phyloP scores from a whole-genome alignment of 1,140 invertebrate genomes.

The Drusus annulatus region DNA sequence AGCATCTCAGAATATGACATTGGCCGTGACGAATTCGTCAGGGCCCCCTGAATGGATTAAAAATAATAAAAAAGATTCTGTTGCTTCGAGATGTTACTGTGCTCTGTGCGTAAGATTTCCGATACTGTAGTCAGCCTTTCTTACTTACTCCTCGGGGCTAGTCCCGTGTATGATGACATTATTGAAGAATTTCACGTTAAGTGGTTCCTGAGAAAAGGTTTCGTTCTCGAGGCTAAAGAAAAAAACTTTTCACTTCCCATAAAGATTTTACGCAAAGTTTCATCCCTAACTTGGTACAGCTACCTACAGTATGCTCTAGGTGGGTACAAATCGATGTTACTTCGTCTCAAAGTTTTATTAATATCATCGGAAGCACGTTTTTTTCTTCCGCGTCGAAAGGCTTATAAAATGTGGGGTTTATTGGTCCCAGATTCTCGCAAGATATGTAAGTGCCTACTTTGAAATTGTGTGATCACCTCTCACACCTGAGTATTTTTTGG shows the following conservation, averaged over 20 bases:
- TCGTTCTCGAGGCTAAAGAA: neutral
- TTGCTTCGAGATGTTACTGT: neutral
- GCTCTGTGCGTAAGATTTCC: neutral
- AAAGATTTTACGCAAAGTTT: slow-evolving; percentile 21
- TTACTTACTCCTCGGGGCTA: neutral
- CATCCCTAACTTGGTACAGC: neutral
- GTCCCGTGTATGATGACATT: slow-evolving; percentile 16
- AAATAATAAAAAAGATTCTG: too few relatives aligned
- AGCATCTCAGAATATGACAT: too few relatives aligned
- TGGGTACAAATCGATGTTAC: too few relatives aligned
- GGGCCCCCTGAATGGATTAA: too few relatives aligned
- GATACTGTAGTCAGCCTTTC: slow-evolving; percentile 3
- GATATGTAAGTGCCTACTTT: too few relatives aligned
- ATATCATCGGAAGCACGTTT: slow-evolving; percentile 20
- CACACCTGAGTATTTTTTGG: neutral
- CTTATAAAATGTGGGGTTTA: neutral
- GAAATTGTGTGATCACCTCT: slow-evolving; percentile 2
- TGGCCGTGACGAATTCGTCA: too few relatives aligned
- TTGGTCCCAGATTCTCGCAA: neutral
- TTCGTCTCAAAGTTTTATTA: slow-evolving; percentile 10
- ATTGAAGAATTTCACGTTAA: slow-evolving; percentile 12
- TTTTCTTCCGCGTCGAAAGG: slow-evolving; percentile 3
- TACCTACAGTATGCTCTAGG: too few relatives aligned
- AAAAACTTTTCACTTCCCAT: slow-evolving; percentile 14
- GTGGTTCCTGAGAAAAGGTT: neutral